Conservation (phyloP, 1,140 invertebrate species). For the Lepidurus couesii region DNA sequence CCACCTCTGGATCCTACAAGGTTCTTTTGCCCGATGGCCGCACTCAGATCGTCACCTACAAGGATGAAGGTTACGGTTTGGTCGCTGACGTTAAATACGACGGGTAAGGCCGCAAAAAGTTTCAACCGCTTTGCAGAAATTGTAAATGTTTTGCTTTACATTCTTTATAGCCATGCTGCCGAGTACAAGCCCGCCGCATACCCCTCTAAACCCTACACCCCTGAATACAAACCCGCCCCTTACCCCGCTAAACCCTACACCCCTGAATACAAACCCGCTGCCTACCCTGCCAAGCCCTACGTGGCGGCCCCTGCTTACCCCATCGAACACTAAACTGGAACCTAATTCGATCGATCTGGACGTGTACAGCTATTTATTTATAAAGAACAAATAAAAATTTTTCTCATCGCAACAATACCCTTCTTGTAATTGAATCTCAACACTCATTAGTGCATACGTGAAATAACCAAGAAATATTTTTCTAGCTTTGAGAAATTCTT, state of each 20-base stretch:
- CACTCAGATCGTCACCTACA: slow-evolving; percentile 39
- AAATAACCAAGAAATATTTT: too few relatives aligned
- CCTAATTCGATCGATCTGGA: background rate
- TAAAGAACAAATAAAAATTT: background rate
- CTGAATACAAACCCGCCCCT: slow-evolving; percentile 6
- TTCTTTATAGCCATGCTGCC: background rate
- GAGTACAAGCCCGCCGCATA: slow-evolving; percentile 32
- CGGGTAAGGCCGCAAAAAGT: slow-evolving; percentile 34
- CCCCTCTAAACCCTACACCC: slow-evolving; percentile 15
- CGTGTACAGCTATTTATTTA: background rate
- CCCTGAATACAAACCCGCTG: background rate
- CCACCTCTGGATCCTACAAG: slow-evolving; percentile 37
- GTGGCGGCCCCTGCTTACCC: background rate
- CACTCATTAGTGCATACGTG: too few relatives aligned
- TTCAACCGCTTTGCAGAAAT: background rate
- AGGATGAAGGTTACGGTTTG: slow-evolving; percentile 37
- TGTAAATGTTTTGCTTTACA: background rate
- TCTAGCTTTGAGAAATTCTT: too few relatives aligned
- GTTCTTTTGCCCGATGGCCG: slow-evolving; percentile 40
- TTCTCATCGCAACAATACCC: too few relatives aligned
- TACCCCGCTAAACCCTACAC: slow-evolving; percentile 25
- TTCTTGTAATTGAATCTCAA: too few relatives aligned
- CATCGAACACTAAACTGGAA: slow-evolving; percentile 3
- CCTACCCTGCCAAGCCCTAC: background rate
- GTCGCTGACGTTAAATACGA: slow-evolving; percentile 40